Conservation (phyloP, 2,797 vertebrate genomes). For the Sebastes variabilis region DNA sequence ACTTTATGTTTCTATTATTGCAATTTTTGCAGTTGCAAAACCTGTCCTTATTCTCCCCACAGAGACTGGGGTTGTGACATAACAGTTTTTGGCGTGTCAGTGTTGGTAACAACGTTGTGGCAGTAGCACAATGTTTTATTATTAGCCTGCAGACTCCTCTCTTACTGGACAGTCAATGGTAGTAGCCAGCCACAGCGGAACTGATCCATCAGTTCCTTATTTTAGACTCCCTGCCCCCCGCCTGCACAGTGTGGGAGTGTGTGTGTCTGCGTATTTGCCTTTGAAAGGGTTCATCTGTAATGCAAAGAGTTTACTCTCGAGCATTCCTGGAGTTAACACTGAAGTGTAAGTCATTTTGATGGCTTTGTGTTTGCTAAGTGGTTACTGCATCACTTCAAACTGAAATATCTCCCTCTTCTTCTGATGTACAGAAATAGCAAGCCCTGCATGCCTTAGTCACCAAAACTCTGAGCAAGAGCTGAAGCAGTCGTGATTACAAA, state of each 20-base stretch:
- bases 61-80: conserved; percentile 28
- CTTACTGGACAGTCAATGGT: conserved; percentile 57
- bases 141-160: conserved; percentile 60
- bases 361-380: conserved; percentile 58
- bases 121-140: conserved; percentile 59
- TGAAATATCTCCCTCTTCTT: conserved; percentile 53
- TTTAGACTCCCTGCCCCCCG: conserved; percentile 56
- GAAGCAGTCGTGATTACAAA: conserved; percentile 63
- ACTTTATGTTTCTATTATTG: not conserved
- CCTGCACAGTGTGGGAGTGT: conserved; percentile 25
- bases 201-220: conserved; percentile 72
- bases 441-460: conserved; percentile 55
- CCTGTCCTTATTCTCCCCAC: not conserved
- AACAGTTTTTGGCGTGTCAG: conserved; percentile 30
- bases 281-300: conserved; percentile 39
- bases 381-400: conserved; percentile 43
- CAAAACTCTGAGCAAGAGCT: conserved; percentile 50
- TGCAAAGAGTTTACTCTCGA: conserved; percentile 50
- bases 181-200: conserved; percentile 53
- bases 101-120: conserved; percentile 44
- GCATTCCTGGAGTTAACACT: conserved; percentile 59
- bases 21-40: conserved; percentile 17
- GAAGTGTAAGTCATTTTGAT: conserved; percentile 51
- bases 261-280: conserved; percentile 52
- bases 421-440: conserved; percentile 59